phyloP scores from a whole-genome alignment of 2,888 invertebrate species.

The Eremobia ochroleuca region DNA sequence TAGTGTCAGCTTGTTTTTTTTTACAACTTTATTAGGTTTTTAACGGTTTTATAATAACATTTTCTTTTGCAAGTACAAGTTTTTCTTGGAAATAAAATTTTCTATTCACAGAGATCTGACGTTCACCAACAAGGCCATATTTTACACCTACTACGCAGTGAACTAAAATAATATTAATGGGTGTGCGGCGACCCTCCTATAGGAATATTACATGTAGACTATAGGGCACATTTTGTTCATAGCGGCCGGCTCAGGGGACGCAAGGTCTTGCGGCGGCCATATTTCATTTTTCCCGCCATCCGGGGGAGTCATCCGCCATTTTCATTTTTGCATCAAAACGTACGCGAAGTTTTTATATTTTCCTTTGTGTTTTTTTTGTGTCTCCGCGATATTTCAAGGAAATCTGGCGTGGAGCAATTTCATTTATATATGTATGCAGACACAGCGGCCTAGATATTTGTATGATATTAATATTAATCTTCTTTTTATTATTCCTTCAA shows the following conservation, averaged over 20 bases:
- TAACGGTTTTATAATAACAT: not conserved
- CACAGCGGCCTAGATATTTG: constrained; percentile 32
- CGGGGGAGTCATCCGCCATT: constrained; percentile 80
- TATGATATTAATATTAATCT: constrained; percentile 41
- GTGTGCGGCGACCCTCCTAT: constrained; percentile 60
- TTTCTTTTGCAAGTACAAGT: not conserved
- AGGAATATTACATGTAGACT: constrained; percentile 64
- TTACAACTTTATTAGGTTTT: not conserved
- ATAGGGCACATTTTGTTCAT: constrained; percentile 61
- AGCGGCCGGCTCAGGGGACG: constrained; percentile 58
- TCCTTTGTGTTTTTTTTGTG: constrained; percentile 63
- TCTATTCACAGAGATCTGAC: constrained; percentile 38
- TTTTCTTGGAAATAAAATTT: constrained; percentile 14
- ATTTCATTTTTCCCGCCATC: constrained; percentile 84
- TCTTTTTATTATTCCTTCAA: constrained; percentile 17
- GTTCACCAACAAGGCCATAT: constrained; percentile 46
- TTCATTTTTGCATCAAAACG: constrained; percentile 77
- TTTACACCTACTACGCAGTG: constrained; percentile 66
- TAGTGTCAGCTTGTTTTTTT: not conserved
- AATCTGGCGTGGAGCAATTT: constrained; percentile 55
- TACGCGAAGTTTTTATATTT: constrained; percentile 71
- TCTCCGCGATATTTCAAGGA: constrained; percentile 44
- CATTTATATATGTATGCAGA: constrained; percentile 18
- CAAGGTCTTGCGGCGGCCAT: constrained; percentile 78
- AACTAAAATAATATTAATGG: constrained; percentile 69